Base-by-base conservation (phyloP, 2,797 vertebrate genomes). In the Schizopygopsis pylzovi region DNA sequence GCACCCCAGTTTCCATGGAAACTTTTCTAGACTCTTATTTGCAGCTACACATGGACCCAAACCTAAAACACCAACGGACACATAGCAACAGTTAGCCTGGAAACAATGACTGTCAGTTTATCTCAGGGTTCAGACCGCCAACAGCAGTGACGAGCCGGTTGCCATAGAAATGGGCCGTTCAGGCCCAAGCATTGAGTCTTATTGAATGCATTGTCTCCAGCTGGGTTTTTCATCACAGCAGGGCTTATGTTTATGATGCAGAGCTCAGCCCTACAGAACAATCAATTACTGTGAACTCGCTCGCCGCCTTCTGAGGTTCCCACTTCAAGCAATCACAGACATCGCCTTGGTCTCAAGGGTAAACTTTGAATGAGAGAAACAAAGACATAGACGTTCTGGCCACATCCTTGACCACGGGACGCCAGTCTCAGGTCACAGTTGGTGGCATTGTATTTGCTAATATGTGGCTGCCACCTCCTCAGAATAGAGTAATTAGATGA, bases 171-270 rank as follows among this genome's bases (percentile, higher is more conserved):
- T 59, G 4, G 72, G 56, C 25, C n/a, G 39, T 85, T 81, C 16
- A 3, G 49, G 56, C 76, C 61, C 37, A 77, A 77, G 76, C 77
- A 67, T 59, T 61, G 52, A 80, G 63, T 45, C 67, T 81, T 89
- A 82, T 75, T 85, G 75, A 81, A 75, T 78, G 77, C 65, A 71
- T 61, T 76, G 86, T 84, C 81, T 79, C 71, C 82, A 85, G 80
- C 47, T 83, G 71, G n/a, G 76, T 83, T 89, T 86, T 83, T 88
- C 71, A 87, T 87, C 80, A 72, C 77, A 79, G 71, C 47, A 12
- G 84, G 84, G 79, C 59, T 84, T 87, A 61, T 87, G 85, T 84
- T 89, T 84, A 90, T 61, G 75, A 86, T 71, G 65, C 67, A 67
- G 41, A 77, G 65, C 87, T 84, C 56, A 73, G 83, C 43, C 82